A percentile compares a stretch with the other conserved stretches of the same genome.
These are phyloP conservation scores for Drosophila affinis DNA, from an alignment of 2,888 invertebrate species.

Conservation along the genomic window DNA sequence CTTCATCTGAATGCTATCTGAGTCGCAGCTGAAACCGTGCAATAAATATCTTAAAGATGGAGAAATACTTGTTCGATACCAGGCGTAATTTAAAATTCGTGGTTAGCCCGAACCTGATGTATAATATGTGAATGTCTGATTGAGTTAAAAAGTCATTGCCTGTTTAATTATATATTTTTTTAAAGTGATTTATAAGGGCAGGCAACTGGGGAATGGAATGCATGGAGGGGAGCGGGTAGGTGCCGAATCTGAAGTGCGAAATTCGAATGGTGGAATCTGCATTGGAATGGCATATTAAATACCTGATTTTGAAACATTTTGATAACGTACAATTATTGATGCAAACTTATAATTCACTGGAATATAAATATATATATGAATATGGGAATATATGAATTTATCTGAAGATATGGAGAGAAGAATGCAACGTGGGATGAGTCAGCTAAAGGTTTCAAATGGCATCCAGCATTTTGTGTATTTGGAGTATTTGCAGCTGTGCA, in stretches of 20 bases:
- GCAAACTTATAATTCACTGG: slow-evolving; percentile 16
- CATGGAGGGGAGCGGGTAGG: slow-evolving; percentile 1
- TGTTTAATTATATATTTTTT: slow-evolving; percentile 26
- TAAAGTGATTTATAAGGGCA: slow-evolving; percentile 22
- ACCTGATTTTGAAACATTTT: slow-evolving; percentile 20
- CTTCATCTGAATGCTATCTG: no score
- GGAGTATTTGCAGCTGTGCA: slow-evolving; percentile 65
- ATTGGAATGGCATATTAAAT: slow-evolving; percentile 31
- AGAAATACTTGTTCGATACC: background rate
- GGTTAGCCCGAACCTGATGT: slow-evolving; percentile 17
- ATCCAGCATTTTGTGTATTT: slow-evolving; percentile 18
- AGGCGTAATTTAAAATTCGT: slow-evolving; percentile 16
- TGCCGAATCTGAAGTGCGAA: slow-evolving; percentile 1
- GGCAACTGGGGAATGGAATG: slow-evolving; percentile 10
- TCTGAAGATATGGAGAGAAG: slow-evolving; percentile 6
- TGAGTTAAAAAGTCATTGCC: slow-evolving; percentile 36
- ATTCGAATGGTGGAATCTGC: slow-evolving; percentile 4
- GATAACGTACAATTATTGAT: slow-evolving; percentile 23
- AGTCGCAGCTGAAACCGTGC: no score
- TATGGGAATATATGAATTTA: background rate
- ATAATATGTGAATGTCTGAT: background rate
- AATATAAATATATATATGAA: slow-evolving; percentile 6
- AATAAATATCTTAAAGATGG: background rate
- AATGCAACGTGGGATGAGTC: slow-evolving; percentile 44
- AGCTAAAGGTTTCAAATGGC: slow-evolving; percentile 40